Evolutionary conservation across 2,888 invertebrate species (phyloP).

Genomic region (Mesorhabditis sp.): DNA sequence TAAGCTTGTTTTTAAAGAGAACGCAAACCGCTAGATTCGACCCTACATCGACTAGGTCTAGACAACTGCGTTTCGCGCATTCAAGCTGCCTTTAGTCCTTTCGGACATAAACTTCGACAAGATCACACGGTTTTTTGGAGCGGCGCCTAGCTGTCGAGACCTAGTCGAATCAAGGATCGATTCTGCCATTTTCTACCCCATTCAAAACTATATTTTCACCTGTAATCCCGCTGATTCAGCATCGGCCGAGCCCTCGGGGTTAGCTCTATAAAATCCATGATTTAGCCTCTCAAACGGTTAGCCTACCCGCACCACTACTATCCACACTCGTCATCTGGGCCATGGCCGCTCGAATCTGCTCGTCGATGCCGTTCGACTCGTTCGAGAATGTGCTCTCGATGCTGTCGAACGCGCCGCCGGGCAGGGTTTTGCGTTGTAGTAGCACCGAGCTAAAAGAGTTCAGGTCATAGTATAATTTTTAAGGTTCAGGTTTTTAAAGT

Average conservation of each 20-base stretch:
- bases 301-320: not conserved
- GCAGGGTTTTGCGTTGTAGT: constrained; percentile 36
- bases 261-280: not conserved
- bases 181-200: no score
- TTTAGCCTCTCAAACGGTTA: no score
- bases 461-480: not conserved
- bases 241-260: not conserved
- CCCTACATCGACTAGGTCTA: no score
- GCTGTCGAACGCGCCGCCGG: constrained; percentile 30
- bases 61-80: no score
- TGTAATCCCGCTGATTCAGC: not conserved
- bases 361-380: constrained; percentile 21
- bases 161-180: no score
- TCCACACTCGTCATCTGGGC: not conserved
- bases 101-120: no score
- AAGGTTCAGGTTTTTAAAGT: no score
- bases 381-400: constrained; percentile 34
- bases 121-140: no score
- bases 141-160: no score
- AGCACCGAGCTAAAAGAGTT: constrained; percentile 27
- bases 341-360: constrained; percentile 25
- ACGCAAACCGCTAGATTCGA: no score
- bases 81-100: no score
- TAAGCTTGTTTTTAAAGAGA: no score
- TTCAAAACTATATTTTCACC: not conserved